A percentile compares a stretch with the other conserved stretches of the same genome.
Evolutionary conservation across 2,888 invertebrate species (phyloP).

Genomic region (Orthosia cruda): DNA sequence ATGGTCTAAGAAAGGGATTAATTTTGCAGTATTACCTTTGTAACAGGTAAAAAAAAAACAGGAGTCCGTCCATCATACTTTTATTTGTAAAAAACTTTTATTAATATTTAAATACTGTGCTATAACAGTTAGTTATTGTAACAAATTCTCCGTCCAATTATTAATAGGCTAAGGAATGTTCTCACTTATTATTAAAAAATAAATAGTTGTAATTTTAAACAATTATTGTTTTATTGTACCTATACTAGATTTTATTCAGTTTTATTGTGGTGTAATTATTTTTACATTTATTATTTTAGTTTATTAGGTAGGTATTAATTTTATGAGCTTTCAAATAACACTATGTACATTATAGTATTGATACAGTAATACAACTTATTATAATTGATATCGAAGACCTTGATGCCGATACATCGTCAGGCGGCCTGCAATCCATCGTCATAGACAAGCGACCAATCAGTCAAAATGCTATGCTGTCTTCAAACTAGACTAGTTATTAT

Average conservation of each 20-base stretch:
- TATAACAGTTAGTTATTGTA: conserved; percentile 53
- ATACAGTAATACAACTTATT: conserved; percentile 12
- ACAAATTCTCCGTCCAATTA: conserved; percentile 57
- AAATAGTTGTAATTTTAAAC: conserved; percentile 25
- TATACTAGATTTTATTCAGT: conserved; percentile 2
- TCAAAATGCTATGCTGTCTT: not conserved
- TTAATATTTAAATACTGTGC: conserved; percentile 56
- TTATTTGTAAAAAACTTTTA: conserved; percentile 67
- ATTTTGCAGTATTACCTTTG: too few relatives aligned
- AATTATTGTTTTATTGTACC: conserved; percentile 31
- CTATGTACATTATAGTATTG: conserved; percentile 17
- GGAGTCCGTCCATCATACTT: conserved; percentile 33
- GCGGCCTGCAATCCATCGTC: not conserved
- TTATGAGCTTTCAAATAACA: conserved; percentile 15
- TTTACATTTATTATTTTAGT: not conserved
- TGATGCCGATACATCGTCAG: not conserved
- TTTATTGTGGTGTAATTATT: not conserved
- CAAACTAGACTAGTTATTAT: too few relatives aligned
- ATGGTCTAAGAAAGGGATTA: too few relatives aligned
- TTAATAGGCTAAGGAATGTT: conserved; percentile 63
- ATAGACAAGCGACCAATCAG: not conserved
- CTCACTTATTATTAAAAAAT: conserved; percentile 52
- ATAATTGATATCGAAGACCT: not conserved
- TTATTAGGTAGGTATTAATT: not conserved
- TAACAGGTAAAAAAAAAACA: not conserved